These are phyloP conservation scores for Anas capensis DNA, from an alignment of 2,797 vertebrate species.

Conservation along the genomic window DNA sequence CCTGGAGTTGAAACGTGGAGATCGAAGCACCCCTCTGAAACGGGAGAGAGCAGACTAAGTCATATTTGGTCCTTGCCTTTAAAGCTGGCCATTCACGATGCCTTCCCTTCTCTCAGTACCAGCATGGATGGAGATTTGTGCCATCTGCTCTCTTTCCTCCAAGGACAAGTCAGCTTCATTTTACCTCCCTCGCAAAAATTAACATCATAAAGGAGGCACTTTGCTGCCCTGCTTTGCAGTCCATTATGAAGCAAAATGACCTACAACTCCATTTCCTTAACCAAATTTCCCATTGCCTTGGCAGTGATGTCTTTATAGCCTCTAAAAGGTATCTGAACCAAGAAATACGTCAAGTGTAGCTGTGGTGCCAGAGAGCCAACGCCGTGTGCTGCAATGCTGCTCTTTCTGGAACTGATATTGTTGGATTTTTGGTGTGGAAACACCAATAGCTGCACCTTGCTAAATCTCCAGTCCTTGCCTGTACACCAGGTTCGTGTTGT, in stretches of 20 bases:
- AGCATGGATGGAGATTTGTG: neutral
- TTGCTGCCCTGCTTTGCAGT: neutral
- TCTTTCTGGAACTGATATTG: neutral
- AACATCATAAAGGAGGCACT: neutral
- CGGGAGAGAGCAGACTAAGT: neutral
- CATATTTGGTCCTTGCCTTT: neutral
- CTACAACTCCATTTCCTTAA: neutral
- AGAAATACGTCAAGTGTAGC: neutral
- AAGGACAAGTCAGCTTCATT: neutral
- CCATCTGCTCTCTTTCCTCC: constrained; percentile 9
- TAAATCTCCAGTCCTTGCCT: neutral
- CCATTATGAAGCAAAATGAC: neutral
- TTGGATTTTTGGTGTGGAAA: neutral
- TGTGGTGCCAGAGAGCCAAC: neutral
- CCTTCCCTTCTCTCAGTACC: neutral
- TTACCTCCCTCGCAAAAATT: constrained; percentile 5
- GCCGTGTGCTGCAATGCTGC: neutral
- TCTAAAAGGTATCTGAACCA: neutral
- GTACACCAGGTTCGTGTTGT: fast-evolving
- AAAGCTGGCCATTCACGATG: neutral
- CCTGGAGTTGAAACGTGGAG: neutral
- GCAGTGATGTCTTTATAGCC: neutral
- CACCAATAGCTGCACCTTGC: neutral
- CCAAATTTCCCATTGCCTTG: neutral
- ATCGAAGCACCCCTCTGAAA: neutral